A percentile compares a stretch with the other conserved stretches of the same genome.
Evolutionary conservation across 2,113 vertebrate genomes (phyloP).

Genomic region (Prochilodus magdalenae): DNA sequence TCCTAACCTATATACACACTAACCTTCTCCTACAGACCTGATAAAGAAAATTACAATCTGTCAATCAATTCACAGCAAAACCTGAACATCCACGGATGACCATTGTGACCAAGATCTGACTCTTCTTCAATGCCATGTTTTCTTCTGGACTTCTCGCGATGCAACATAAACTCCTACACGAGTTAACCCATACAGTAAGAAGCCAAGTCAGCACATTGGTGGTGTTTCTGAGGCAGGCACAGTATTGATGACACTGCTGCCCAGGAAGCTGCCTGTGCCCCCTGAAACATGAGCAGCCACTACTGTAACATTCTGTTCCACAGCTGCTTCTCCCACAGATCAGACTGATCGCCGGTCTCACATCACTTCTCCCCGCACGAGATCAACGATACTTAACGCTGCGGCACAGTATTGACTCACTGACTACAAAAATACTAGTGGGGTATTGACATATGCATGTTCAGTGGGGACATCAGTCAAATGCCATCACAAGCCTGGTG

Average conservation of each 20-base stretch:
- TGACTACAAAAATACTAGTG: neutral
- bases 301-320: constrained; percentile 65
- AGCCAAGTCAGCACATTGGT: constrained; percentile 29
- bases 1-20: too few species aligned
- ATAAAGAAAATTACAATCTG: too few species aligned
- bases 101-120: too few species aligned
- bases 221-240: neutral
- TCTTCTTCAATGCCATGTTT: neutral
- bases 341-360: constrained; percentile 19
- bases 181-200: neutral
- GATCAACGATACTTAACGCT: constrained; percentile 13
- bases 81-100: too few species aligned
- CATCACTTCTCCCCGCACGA: neutral
- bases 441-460: neutral
- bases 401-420: neutral
- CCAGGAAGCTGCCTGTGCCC: constrained; percentile 60
- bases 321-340: constrained; percentile 67
- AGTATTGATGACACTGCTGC: neutral
- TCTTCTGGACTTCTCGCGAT: neutral
- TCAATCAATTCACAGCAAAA: too few species aligned
- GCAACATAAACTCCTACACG: too few species aligned
- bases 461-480: neutral
- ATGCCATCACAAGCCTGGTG: neutral
- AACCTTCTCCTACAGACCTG: too few species aligned
- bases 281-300: constrained; percentile 71